These are phyloP conservation scores for Umimayanthus kanabou DNA, from an alignment of 92 coral and sea anemone species.

Conservation along the genomic window DNA sequence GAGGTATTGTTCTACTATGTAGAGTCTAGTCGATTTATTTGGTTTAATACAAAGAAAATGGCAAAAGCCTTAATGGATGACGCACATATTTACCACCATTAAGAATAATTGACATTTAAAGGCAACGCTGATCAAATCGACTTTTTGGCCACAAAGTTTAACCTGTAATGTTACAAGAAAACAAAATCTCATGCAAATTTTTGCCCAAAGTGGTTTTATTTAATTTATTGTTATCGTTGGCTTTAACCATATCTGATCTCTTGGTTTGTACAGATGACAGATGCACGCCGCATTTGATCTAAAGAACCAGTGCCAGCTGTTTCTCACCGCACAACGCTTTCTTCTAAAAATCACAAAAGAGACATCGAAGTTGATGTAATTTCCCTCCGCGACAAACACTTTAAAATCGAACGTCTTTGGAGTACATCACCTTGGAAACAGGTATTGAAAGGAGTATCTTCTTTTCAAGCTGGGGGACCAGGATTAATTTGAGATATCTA, in stretches of 20 bases:
- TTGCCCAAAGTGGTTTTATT: not conserved
- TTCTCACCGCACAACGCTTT: not conserved
- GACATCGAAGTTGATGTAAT: no score
- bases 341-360: not conserved
- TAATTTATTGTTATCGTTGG: not conserved
- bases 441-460: not conserved
- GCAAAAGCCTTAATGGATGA: not conserved
- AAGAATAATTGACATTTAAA: no score
- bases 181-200: not conserved
- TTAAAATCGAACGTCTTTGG: no score
- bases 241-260: not conserved
- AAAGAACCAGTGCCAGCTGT: not conserved
- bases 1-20: not conserved
- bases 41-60: not conserved
- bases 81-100: not conserved
- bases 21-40: not conserved
- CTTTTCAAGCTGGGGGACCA: not conserved
- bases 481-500: not conserved
- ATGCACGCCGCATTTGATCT: not conserved
- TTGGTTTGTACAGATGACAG: not conserved
- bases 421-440: not conserved
- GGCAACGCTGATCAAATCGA: no score
- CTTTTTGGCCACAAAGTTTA: no score
- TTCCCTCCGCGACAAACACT: not conserved
- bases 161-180: not conserved